Evolutionary conservation across 2,888 invertebrate genomes (phyloP), one percentile per base, ranked within the genome.

Genomic region (Schrankia costaestrigalis): DNA sequence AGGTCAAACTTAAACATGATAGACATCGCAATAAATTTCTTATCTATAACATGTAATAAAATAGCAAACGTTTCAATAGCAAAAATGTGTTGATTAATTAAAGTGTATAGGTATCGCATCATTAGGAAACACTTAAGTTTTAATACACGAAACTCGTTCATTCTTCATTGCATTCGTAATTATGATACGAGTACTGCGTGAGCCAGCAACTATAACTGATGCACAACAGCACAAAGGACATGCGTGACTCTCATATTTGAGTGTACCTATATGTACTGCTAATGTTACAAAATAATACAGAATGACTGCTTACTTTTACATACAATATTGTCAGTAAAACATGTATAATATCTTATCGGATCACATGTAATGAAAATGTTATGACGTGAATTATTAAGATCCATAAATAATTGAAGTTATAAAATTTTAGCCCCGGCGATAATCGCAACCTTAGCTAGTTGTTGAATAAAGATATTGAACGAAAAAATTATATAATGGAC

Each of bases 341-440:
- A 32, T 23, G 1, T 13, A 38, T 22, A 33, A 27, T 53, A 56
- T 56, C 56, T 57, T 59, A 57, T 57, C 57, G 25, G n/a, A 37
- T 14, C n/a, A 33, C 9, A 24, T 31, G 23, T 14, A 35, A 26
- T 47, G 32, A 46, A 38, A 32, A 27, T 19, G 1, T 35, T 23
- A 41, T 45, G 35, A 45, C 34, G 36, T 50, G 25, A n/a, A n/a
- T 21, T 23, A 41, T 29, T 44, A 38, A 43, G 15, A 30, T 33
- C 26, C 31, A 38, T 30, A 25, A 43, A 38, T 37, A 31, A 39
- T 34, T 33, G 29, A 18, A 19, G 37, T 29, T 40, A 41, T 50
- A 50, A 45, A 50, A 37, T 34, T 21, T 36, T 45, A 35, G 32
- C 32, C 42, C 36, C 37, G 22, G 10, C 37, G 18, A 30, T 38